Conservation (phyloP, 2,797 vertebrate genomes). For the Crossoptilon crossoptilon region DNA sequence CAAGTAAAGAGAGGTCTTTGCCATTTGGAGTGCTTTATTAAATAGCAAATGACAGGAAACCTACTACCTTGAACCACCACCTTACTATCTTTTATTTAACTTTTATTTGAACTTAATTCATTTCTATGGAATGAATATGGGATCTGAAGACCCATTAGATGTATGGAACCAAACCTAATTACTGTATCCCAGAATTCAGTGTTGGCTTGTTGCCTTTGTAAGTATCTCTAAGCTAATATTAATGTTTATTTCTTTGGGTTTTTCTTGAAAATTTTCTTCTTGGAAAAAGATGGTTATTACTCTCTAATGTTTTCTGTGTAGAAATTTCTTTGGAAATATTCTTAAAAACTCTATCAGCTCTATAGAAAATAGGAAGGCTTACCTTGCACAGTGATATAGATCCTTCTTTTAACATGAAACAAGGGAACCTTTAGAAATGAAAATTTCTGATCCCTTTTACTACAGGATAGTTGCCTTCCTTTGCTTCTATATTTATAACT, state of each 20-base stretch:
- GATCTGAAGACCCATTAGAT: background rate
- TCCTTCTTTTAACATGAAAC: background rate
- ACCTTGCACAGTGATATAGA: background rate
- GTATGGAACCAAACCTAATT: background rate
- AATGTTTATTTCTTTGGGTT: background rate
- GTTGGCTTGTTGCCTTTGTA: background rate
- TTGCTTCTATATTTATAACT: background rate
- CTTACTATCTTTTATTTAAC: background rate
- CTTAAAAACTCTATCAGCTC: background rate
- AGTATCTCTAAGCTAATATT: background rate
- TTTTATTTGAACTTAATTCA: constrained; percentile 19
- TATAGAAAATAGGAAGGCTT: background rate
- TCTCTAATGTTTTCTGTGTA: background rate
- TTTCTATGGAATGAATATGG: constrained; percentile 20
- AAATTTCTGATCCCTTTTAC: background rate
- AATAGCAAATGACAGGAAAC: background rate
- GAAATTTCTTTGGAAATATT: background rate
- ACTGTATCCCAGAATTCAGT: background rate
- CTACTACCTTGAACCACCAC: background rate
- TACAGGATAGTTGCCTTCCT: background rate
- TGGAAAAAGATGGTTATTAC: background rate
- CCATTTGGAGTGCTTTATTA: background rate
- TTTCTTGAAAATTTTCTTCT: background rate
- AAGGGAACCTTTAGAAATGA: background rate
- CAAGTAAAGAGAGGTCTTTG: constrained; percentile 4